Conservation (phyloP, 2,113 vertebrate genomes). For the Tor tambroides region DNA sequence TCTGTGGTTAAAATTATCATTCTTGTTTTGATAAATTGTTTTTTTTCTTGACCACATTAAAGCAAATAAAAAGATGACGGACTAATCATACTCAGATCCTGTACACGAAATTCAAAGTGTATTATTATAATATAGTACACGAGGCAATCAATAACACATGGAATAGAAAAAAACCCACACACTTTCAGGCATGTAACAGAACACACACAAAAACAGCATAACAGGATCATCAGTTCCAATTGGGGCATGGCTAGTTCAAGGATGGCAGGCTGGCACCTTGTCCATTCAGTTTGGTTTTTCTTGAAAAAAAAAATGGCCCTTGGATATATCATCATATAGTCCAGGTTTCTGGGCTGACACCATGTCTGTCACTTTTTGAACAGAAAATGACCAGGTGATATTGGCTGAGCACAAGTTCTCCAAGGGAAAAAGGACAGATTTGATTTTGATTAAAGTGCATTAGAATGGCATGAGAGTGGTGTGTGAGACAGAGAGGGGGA, state of each 20-base stretch:
- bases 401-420: constrained; percentile 32
- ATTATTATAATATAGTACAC: neutral
- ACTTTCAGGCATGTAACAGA: constrained; percentile 5
- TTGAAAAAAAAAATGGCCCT: neutral
- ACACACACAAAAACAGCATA: constrained; percentile 5
- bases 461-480: constrained; percentile 60
- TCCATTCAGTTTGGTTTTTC: neutral
- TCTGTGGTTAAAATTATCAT: neutral
- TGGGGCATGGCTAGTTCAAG: neutral
- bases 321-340: constrained; percentile 47
- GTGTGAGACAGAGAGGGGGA: constrained; percentile 1
- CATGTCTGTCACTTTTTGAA: constrained; percentile 47
- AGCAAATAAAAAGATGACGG: neutral
- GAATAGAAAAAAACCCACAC: neutral
- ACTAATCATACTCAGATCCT: neutral
- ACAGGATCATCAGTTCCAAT: neutral
- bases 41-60: neutral
- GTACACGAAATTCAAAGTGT: neutral
- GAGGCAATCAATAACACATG: neutral
- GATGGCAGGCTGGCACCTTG: neutral
- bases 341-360: constrained; percentile 35
- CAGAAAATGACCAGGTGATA: constrained; percentile 44
- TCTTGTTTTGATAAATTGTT: neutral
- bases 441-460: constrained; percentile 75
- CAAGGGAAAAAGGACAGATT: neutral